A percentile compares a stretch with the other conserved stretches of the same genome.
These are phyloP conservation scores for Actinernus sp. DNA, from an alignment of 92 coral and sea anemone species.

Conservation along the genomic window DNA sequence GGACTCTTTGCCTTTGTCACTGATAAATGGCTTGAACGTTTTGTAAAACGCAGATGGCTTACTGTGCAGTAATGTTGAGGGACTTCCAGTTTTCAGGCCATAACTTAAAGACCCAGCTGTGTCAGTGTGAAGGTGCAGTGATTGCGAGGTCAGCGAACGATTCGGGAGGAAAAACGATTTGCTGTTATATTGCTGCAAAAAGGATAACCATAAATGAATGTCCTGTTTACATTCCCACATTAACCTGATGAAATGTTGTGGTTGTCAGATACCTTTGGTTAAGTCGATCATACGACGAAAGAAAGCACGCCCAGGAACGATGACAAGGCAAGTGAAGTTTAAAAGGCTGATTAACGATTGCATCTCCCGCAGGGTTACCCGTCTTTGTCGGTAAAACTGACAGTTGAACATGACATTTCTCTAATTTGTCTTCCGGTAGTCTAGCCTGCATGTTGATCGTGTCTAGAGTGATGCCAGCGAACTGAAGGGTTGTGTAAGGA, in stretches of 20 bases:
- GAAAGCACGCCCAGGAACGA: constrained; percentile 30
- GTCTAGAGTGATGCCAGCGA: constrained; percentile 47
- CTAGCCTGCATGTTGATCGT: constrained; percentile 33
- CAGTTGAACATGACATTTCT: no score
- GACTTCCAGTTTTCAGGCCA: constrained; percentile 18
- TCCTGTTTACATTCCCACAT: background rate
- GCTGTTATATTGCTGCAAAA: constrained; percentile 14
- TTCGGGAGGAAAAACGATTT: constrained; percentile 28
- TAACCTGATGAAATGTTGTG: constrained; percentile 10
- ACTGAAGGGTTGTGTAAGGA: constrained; percentile 20
- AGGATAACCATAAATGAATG: background rate
- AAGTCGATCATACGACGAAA: constrained; percentile 17
- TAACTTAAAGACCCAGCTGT: constrained; percentile 19
- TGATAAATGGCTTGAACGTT: no score
- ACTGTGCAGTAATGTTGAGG: constrained; percentile 5
- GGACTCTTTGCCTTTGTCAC: no score
- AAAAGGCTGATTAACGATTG: constrained; percentile 21
- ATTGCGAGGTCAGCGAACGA: constrained; percentile 4
- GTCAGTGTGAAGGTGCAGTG: constrained; percentile 6
- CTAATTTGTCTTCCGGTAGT: no score
- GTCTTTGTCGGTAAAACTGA: background rate
- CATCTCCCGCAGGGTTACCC: constrained; percentile 3
- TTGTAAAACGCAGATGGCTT: no score
- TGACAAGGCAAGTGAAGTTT: constrained; percentile 7
- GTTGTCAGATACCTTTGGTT: constrained; percentile 11